Conservation (phyloP, 2,797 vertebrate species). For the Erpetoichthys calabaricus region DNA sequence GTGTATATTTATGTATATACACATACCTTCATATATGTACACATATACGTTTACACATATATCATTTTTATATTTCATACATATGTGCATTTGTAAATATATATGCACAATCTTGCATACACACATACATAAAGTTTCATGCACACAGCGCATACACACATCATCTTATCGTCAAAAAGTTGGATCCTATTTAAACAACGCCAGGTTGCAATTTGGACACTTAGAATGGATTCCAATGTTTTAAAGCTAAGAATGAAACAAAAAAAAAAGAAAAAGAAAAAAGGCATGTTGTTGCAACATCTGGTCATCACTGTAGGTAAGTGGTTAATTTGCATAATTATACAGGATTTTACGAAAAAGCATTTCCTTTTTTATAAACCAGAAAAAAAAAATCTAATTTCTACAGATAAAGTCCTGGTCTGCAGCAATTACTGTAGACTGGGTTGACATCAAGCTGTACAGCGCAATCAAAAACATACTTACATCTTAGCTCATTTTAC, state of each 20-base stretch:
- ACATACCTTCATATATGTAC: slow-evolving; percentile 46
- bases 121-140: slow-evolving; percentile 36
- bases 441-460: slow-evolving; percentile 84
- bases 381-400: slow-evolving; percentile 62
- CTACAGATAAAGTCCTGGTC: slow-evolving; percentile 73
- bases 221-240: slow-evolving; percentile 68
- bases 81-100: slow-evolving; percentile 19
- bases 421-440: slow-evolving; percentile 68
- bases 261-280: slow-evolving; percentile 36
- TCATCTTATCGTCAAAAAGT: slow-evolving; percentile 43
- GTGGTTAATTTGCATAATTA: slow-evolving; percentile 86
- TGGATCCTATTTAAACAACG: slow-evolving; percentile 75
- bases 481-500: slow-evolving; percentile 82
- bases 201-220: slow-evolving; percentile 74
- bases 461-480: slow-evolving; percentile 85
- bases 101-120: slow-evolving; percentile 35
- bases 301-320: slow-evolving; percentile 70
- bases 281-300: slow-evolving; percentile 73
- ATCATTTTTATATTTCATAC: slow-evolving; percentile 26
- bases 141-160: slow-evolving; percentile 44
- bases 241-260: slow-evolving; percentile 69
- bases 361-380: slow-evolving; percentile 77
- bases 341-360: slow-evolving; percentile 74
- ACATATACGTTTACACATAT: slow-evolving; percentile 33
- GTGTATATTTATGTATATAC: slow-evolving; percentile 76